Evolutionary conservation across 2,797 vertebrate species (phyloP), one percentile per base, ranked within the genome.

Genomic region (Hylomyscus alleni): DNA sequence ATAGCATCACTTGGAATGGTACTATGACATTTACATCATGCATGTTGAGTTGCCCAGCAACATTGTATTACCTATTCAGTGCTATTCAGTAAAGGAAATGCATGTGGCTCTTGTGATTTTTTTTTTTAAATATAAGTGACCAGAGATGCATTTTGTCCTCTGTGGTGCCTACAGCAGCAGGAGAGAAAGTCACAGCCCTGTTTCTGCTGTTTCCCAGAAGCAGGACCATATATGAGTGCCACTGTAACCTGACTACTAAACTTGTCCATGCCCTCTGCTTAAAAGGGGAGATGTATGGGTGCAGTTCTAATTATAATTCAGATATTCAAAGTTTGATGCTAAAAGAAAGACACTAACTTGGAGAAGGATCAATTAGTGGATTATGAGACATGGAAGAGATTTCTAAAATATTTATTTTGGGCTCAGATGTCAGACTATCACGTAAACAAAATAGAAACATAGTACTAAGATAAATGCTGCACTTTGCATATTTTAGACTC

Each of bases 361-460:
- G 75, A 65, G 67, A 91, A 90, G 73, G 58, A 88, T 82, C 73
- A 67, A 37, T 86, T 93, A 96, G 80, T 26, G 54, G 60, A 91
- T 92, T 95, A 82, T 56, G 77, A 96, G 84, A 91, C 62, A 67
- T 56, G 76, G 82, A 96, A 4, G 81, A 83, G 72, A 93, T 82
- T 92, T 96, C 88, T 92, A 40, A 97, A 96, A 80, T 93, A 96
- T 89, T 94, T 96, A 96, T 96, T 93, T 93, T 22, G 62, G 77
- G 86, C 52, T 93, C 69, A 76, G 86, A 84, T 83, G 75, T 83
- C 86, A 96, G 85, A 76, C n/a, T 54, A 86, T 86, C 44, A 60
- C 83, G 77, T 96, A 97, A 92, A 95, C 50, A 96, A 96, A 89
- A 91, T 81, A 73, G 75, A 95, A 96, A 94, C 58, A 76, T 31